Evolutionary conservation across 2,113 vertebrate species (phyloP).

Genomic region (Chaetorhynchus papuensis): DNA sequence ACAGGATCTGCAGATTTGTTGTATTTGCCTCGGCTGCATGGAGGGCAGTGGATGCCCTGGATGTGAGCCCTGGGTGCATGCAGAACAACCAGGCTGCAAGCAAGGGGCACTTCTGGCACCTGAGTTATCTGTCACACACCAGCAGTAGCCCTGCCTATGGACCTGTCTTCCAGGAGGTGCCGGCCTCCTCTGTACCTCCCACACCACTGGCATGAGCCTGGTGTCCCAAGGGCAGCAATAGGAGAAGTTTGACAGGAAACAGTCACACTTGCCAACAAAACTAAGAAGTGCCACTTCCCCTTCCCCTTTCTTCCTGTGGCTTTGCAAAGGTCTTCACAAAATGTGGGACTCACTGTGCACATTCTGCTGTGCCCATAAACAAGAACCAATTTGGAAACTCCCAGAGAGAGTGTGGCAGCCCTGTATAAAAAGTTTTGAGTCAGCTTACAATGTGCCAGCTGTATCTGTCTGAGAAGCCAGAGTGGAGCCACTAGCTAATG

Average conservation of each 20-base stretch:
- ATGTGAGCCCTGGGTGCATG: neutral
- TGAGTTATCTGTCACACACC: rapidly evolving
- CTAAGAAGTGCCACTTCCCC: neutral
- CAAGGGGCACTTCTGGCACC: neutral
- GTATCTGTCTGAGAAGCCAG: neutral
- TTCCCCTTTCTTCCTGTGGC: neutral
- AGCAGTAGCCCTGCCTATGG: neutral
- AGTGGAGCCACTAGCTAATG: neutral
- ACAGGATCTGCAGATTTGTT: neutral
- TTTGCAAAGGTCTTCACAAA: neutral
- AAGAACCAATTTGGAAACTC: neutral
- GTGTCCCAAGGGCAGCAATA: neutral
- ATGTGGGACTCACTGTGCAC: neutral
- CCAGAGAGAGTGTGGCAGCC: neutral
- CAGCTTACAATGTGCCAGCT: neutral
- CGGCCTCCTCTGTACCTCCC: neutral
- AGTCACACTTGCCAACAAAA: neutral
- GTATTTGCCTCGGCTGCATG: neutral
- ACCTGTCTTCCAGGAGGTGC: neutral
- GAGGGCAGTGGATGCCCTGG: too few species aligned
- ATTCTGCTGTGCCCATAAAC: neutral
- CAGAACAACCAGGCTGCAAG: neutral
- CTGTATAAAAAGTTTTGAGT: neutral
- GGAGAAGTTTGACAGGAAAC: neutral
- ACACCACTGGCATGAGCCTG: neutral